Conservation (phyloP, 2,113 vertebrate species). For the Macrotis lagotis region DNA sequence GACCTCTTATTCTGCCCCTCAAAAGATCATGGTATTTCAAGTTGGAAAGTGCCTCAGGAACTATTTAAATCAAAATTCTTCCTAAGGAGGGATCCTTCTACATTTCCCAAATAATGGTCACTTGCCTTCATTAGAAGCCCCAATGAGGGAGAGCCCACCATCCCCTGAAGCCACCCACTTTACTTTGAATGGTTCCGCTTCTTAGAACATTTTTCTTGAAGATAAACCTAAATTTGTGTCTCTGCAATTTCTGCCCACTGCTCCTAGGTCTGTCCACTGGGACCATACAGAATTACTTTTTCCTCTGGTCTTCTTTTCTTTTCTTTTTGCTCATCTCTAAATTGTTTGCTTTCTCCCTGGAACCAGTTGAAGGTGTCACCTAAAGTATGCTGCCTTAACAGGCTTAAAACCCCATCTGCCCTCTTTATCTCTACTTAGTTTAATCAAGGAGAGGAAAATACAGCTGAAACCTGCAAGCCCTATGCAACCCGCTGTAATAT, state of each 20-base stretch:
- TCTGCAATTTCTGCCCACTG: not conserved
- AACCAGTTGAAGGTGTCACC: not conserved
- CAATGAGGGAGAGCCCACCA: not conserved
- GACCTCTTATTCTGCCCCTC: not conserved
- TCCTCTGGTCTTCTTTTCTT: not conserved
- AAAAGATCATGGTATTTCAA: not conserved
- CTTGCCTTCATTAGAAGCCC: not conserved
- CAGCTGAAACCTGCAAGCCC: not conserved
- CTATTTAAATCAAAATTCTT: not conserved
- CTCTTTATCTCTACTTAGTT: not conserved
- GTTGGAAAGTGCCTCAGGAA: not conserved
- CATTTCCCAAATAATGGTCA: not conserved
- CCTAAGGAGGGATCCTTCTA: not conserved
- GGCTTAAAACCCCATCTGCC: not conserved
- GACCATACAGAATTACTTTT: not conserved
- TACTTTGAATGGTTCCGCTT: not conserved
- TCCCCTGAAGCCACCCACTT: not conserved
- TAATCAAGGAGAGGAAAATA: not conserved
- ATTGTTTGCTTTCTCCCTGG: not conserved
- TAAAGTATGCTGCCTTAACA: not conserved
- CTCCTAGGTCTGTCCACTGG: not conserved
- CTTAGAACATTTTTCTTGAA: not conserved
- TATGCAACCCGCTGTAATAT: not conserved
- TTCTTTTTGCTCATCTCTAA: not conserved
- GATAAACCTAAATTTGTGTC: not conserved